Evolutionary conservation across 2,797 vertebrate species (phyloP), one percentile per base, ranked within the genome.

Genomic region (Eurystomus glaucurus): DNA sequence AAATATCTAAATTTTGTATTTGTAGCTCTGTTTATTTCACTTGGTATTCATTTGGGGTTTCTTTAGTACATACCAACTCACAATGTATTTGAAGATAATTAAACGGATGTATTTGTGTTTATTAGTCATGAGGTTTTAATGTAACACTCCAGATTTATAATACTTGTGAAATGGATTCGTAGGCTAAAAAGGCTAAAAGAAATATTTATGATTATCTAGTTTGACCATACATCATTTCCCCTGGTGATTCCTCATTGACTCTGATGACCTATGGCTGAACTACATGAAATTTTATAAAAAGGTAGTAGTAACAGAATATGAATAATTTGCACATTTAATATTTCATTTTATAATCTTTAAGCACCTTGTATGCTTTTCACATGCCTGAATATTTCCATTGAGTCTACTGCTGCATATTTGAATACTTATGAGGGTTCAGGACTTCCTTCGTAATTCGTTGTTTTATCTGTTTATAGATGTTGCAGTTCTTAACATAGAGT

Each of bases 1-100:
- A 96, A 96, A 97, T 93, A 90, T 85, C 57, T 94, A 92, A 77
- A 89, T 93, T 64, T 96, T 96, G 52, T 94, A 90, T 87, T 93
- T 92, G 41, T 46, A 77, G 43, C 35, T 96, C 58, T 94, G 60
- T 91, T 97, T 97, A 94, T 97, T 97, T 96, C 93, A 93, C 48
- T 94, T 97, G 76, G 60, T 81, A 93, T 95, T 98, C 50, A 85
- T 94, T 97, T 78, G 41, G 39, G 25, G 11, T 82, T 93, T 72
- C 39, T 82, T 61, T 79, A 95, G 52, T 61, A 51, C 92, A 69
- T 74, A 97, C 88, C 84, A 96, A 93, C 33, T 96, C 96, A 92
- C 21, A 90, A 17, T 54, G 57, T 86, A 93, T 96, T 93, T 85
- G 71, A 97, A 96, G 75, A 95, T 62, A 90, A 96, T 92, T 92